These are phyloP conservation scores for Pseudopodoces humilis DNA, from an alignment of 2,113 vertebrate species.

Conservation along the genomic window DNA sequence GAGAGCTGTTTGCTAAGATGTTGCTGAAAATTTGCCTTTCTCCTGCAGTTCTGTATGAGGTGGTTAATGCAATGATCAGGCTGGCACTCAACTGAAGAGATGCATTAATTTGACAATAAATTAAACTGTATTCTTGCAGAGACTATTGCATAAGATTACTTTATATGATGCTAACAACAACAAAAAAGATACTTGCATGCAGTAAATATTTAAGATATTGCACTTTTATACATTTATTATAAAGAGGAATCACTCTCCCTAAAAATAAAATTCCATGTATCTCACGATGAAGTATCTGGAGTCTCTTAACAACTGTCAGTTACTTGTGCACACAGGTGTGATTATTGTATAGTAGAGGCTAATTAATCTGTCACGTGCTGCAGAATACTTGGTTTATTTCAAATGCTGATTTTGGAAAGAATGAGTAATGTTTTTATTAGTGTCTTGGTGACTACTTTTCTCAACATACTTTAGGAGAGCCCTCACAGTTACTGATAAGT, in stretches of 20 bases:
- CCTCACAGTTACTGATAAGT: not conserved
- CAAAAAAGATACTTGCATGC: slow-evolving; percentile 21
- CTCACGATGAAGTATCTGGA: slow-evolving; percentile 40
- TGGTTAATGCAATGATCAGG: not conserved
- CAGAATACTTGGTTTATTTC: not conserved
- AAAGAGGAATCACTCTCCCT: slow-evolving; percentile 26
- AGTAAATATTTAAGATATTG: slow-evolving; percentile 30
- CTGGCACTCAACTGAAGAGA: not conserved
- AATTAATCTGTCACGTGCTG: not conserved
- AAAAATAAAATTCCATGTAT: slow-evolving; percentile 61
- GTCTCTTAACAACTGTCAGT: slow-evolving; percentile 41
- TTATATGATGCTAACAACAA: slow-evolving; percentile 21
- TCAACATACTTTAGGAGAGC: not conserved
- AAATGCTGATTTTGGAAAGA: not conserved
- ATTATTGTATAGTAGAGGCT: not conserved
- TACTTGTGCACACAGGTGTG: not conserved
- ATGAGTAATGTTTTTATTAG: not conserved
- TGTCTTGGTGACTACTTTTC: not conserved
- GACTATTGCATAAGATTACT: slow-evolving; percentile 18
- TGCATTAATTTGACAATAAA: not conserved
- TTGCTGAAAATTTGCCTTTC: not conserved
- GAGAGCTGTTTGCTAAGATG: not conserved
- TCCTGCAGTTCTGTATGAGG: not conserved
- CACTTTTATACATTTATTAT: slow-evolving; percentile 61
- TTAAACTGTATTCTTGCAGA: slow-evolving; percentile 43